phyloP scores from a whole-genome alignment of 2,797 vertebrate genomes.

The Scolopax bukidnonensis region DNA sequence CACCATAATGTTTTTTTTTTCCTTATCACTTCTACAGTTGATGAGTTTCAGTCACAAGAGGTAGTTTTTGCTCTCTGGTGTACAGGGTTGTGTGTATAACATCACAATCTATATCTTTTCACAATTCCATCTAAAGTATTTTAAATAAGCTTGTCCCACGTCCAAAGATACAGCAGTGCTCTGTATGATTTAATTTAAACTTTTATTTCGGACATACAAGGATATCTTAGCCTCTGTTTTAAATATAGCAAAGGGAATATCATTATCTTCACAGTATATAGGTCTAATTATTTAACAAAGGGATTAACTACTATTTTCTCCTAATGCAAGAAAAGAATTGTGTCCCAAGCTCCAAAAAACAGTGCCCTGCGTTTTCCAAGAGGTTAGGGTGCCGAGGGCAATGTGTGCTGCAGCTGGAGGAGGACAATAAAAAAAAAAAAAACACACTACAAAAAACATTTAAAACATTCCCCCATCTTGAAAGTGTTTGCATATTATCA shows the following conservation, averaged over 20 bases:
- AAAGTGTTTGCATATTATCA: not conserved
- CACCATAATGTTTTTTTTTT: not conserved
- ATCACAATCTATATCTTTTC: not conserved
- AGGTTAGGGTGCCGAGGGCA: fast-evolving
- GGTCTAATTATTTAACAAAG: not conserved
- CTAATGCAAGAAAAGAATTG: not conserved
- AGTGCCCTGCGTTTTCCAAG: not conserved
- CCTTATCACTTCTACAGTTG: not conserved
- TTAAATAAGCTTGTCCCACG: not conserved
- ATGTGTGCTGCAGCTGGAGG: not conserved
- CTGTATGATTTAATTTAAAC: not conserved
- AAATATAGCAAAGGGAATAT: not conserved
- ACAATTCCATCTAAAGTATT: not conserved
- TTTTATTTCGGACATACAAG: not conserved
- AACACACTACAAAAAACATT: not conserved
- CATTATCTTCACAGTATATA: not conserved
- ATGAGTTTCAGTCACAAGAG: not conserved
- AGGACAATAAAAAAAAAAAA: not conserved
- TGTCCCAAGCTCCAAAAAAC: not conserved
- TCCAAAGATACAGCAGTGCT: fast-evolving
- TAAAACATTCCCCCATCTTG: not conserved
- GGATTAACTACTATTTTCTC: not conserved
- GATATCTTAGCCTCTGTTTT: not conserved
- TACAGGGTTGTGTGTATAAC: not conserved
- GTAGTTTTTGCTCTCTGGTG: not conserved